phyloP scores from a whole-genome alignment of 1,140 invertebrate species.

The Neuroterus valhalla region DNA sequence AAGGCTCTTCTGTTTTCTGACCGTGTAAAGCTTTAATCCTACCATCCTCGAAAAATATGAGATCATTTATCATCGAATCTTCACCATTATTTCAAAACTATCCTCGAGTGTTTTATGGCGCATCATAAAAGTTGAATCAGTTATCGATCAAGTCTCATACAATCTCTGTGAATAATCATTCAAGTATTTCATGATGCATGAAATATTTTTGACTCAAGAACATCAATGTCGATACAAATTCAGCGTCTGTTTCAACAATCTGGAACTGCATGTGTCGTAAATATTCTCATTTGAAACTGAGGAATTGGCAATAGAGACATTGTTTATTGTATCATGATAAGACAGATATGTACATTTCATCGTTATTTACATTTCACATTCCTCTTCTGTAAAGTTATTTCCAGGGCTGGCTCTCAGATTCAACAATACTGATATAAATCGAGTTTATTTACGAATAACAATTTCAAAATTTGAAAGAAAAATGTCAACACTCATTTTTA shows the following conservation, averaged over 20 bases:
- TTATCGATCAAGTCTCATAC: neutral
- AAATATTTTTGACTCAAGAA: neutral
- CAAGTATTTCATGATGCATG: neutral
- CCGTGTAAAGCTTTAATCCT: neutral
- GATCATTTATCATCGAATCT: neutral
- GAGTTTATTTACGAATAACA: no score
- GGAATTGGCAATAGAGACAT: no score
- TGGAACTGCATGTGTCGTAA: neutral
- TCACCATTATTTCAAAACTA: neutral
- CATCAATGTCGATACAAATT: conserved; percentile 12
- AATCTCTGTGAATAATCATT: neutral
- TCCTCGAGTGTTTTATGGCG: neutral
- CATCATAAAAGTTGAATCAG: neutral
- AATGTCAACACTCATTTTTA: no score
- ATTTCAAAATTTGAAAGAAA: no score
- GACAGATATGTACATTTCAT: no score
- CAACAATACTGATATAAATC: no score
- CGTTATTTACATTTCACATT: no score
- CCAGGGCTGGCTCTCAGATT: no score
- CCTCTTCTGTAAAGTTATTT: no score
- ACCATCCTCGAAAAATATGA: no score
- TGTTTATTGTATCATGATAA: no score
- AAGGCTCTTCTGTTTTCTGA: neutral
- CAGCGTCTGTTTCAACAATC: neutral
- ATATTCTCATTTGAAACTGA: neutral